These are phyloP conservation scores for Agrochola lota DNA, from an alignment of 2,888 invertebrate genomes.

Conservation along the genomic window DNA sequence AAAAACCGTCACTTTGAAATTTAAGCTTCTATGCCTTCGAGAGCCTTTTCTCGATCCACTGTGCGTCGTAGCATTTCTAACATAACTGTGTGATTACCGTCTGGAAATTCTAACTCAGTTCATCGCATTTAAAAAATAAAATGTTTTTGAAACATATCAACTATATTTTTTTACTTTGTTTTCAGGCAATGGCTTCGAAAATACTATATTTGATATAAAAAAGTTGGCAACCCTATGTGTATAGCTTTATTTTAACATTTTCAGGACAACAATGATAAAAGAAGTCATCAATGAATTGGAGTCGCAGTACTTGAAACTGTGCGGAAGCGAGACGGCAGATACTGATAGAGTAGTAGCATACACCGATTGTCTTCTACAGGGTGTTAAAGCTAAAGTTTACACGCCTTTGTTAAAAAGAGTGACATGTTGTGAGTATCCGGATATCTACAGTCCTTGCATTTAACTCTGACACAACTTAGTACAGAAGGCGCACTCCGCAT, in stretches of 20 bases:
- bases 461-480: too few relatives aligned
- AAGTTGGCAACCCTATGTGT: too few relatives aligned
- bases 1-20: too few relatives aligned
- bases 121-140: too few relatives aligned
- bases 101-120: too few relatives aligned
- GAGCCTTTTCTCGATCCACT: too few relatives aligned
- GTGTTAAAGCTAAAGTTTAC: slow-evolving; percentile 93
- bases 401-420: slow-evolving; percentile 93
- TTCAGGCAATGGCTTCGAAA: too few relatives aligned
- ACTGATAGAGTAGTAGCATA: slow-evolving; percentile 81
- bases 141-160: too few relatives aligned
- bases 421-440: slow-evolving; percentile 93
- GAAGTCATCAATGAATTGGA: slow-evolving; percentile 90
- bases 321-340: slow-evolving; percentile 62
- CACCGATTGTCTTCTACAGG: slow-evolving; percentile 91
- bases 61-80: not conserved
- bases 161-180: too few relatives aligned
- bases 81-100: not conserved
- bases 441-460: not conserved
- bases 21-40: too few relatives aligned
- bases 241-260: slow-evolving; percentile 48
- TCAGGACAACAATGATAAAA: slow-evolving; percentile 90
- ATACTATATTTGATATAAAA: too few relatives aligned
- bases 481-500: too few relatives aligned
- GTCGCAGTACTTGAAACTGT: slow-evolving; percentile 67